Conservation (phyloP, 1,140 invertebrate species). For the Galleria mellonella region DNA sequence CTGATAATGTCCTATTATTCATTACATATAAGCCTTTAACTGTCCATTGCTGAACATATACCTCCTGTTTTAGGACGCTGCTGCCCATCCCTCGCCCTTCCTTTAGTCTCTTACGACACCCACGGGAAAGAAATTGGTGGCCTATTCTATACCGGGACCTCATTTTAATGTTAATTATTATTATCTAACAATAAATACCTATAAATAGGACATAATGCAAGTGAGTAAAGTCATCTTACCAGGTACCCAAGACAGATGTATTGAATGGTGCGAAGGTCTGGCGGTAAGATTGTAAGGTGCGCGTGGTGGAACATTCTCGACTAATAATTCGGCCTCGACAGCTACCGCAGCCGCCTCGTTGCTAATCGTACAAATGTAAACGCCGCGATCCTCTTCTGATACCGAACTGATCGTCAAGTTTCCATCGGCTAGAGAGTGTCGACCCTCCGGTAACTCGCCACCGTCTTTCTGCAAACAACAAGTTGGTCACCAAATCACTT, state of each 20-base stretch:
- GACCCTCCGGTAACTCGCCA: constrained; percentile 79
- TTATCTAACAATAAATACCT: too few species aligned
- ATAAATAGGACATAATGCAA: too few species aligned
- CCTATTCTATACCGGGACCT: too few species aligned
- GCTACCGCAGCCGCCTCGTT: constrained; percentile 95
- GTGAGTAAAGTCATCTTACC: constrained; percentile 53
- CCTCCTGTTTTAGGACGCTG: too few species aligned
- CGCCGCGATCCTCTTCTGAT: neutral
- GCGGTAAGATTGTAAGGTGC: constrained; percentile 93
- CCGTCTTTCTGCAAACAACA: constrained; percentile 81
- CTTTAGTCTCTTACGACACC: too few species aligned
- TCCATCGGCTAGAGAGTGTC: constrained; percentile 83
- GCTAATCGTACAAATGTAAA: constrained; percentile 45
- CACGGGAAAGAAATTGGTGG: too few species aligned
- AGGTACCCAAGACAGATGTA: constrained; percentile 90
- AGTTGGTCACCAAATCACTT: too few species aligned
- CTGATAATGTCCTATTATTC: too few species aligned
- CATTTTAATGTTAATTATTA: too few species aligned
- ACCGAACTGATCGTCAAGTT: constrained; percentile 90
- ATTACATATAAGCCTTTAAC: too few species aligned
- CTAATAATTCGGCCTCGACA: constrained; percentile 89
- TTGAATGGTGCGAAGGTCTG: constrained; percentile 82
- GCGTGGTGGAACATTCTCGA: constrained; percentile 90
- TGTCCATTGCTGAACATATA: too few species aligned
- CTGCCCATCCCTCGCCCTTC: too few species aligned